Percentiles rank a stretch among this genome's conserved stretches.
Conservation (phyloP, 2,888 invertebrate species). For the Netelia melanura region DNA sequence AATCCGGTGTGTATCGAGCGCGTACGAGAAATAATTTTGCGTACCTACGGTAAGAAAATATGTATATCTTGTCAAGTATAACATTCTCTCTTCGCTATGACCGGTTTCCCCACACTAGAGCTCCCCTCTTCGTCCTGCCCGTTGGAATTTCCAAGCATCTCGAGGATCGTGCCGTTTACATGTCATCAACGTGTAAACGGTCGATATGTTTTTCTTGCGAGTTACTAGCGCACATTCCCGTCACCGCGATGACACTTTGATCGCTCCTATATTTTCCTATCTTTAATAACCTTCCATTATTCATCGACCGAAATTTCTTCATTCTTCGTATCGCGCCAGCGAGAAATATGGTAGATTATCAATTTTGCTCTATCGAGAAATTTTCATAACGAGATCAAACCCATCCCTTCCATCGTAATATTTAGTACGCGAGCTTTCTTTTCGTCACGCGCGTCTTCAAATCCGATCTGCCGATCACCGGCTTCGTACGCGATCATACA, state of each 20-base stretch:
- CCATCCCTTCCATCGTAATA: constrained; percentile 73
- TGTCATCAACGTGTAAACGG: constrained; percentile 57
- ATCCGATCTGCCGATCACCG: constrained; percentile 60
- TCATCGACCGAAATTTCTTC: constrained; percentile 28
- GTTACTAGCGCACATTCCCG: neutral
- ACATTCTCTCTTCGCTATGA: constrained; percentile 52
- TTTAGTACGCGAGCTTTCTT: constrained; percentile 66
- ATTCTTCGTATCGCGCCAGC: neutral
- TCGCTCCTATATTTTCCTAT: constrained; percentile 6
- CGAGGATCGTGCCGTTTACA: constrained; percentile 42
- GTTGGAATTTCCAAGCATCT: constrained; percentile 63
- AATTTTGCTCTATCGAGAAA: constrained; percentile 48
- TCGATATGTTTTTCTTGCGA: neutral
- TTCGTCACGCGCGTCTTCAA: constrained; percentile 57
- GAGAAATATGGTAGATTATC: constrained; percentile 4
- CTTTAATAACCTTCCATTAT: neutral
- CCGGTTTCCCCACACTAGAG: constrained; percentile 61
- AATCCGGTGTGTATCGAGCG: constrained; percentile 1
- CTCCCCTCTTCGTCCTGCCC: constrained; percentile 21
- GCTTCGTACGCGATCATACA: constrained; percentile 30
- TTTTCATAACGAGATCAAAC: constrained; percentile 50
- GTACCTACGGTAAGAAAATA: neutral
- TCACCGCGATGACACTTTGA: constrained; percentile 22
- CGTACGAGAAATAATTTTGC: constrained; percentile 36
- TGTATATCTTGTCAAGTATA: neutral